Base-by-base conservation (phyloP, 2,888 invertebrate genomes). In the Diarsia rubi region DNA sequence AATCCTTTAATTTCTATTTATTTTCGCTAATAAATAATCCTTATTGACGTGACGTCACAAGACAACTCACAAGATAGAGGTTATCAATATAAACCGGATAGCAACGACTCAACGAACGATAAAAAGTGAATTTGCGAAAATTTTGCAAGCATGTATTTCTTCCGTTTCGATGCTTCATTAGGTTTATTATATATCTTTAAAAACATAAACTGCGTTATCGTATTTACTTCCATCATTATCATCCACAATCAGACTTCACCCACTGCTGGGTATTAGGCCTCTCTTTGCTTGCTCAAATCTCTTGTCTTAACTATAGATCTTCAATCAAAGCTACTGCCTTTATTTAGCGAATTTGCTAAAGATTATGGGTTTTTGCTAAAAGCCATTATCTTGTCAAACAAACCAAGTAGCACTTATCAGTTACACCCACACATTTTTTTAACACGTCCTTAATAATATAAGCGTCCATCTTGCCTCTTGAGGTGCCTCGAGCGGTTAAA, bases 41-140 rank as follows among this genome's bases (percentile, higher is more conserved):
- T 27, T 52, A 42, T 68, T 31, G 19, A 52, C 3, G 11, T 72
- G 79, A 86, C 85, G 85, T 82, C 74, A 78, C 21, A 52, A 85
- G 87, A 82, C n/a, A n/a, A n/a, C 8, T 37, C 37, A 37, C 37
- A 37, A 37, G 37, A 37, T 78, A 78, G 19, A 65, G 67, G 60
- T 72, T 77, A 87, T 85, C 83, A 59, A 68, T 60, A 72, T 47
- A 73, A 67, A 16, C 68, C 76, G 75, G 83, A 27, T 81, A 73
- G 87, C 83, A 87, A 87, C 83, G 65, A 59, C 69, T 73, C 83
- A 81, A 85, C 80, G 69, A 62, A 62, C 74, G 75, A 83, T 83
- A 82, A 71, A 75, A 72, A 64, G 11, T 24, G 47, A 57, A 69
- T 66, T 65, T 54, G 64, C 60, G 19, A 75, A 71, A 60, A 68